Conservation (phyloP, 2,797 vertebrate genomes). For the Prionace glauca region DNA sequence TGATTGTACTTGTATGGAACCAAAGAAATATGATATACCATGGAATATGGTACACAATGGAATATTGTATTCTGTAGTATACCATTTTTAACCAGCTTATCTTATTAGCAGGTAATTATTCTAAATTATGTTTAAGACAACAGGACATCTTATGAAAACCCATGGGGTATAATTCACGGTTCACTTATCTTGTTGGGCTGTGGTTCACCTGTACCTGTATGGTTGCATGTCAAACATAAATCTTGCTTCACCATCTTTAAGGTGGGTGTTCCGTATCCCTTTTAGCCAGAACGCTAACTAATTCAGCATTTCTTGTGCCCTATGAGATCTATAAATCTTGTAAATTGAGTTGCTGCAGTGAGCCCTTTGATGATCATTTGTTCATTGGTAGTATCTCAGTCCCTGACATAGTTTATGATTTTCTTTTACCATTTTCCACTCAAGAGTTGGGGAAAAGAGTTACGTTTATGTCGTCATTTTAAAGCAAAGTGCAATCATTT, state of each 20-base stretch:
- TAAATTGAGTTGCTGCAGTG: neutral
- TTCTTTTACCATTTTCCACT: neutral
- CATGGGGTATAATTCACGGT: neutral
- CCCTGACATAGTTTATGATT: neutral
- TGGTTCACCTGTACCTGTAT: neutral
- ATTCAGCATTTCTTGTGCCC: neutral
- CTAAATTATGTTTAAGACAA: neutral
- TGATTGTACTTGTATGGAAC: neutral
- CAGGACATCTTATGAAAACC: neutral
- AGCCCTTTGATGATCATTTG: neutral
- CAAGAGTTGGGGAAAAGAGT: neutral
- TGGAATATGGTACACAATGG: neutral
- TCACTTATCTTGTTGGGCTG: neutral
- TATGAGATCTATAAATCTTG: neutral
- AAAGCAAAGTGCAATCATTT: neutral
- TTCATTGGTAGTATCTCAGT: neutral
- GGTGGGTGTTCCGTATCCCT: neutral
- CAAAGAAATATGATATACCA: neutral
- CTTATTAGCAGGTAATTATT: constrained; percentile 1
- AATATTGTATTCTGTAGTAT: neutral
- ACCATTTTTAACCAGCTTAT: neutral
- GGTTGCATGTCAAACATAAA: neutral
- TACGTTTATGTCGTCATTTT: neutral
- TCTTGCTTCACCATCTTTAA: neutral
- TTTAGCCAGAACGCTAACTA: neutral